Evolutionary conservation across 2,113 vertebrate genomes (phyloP).

Genomic region (human (Homo sapiens)): DNA sequence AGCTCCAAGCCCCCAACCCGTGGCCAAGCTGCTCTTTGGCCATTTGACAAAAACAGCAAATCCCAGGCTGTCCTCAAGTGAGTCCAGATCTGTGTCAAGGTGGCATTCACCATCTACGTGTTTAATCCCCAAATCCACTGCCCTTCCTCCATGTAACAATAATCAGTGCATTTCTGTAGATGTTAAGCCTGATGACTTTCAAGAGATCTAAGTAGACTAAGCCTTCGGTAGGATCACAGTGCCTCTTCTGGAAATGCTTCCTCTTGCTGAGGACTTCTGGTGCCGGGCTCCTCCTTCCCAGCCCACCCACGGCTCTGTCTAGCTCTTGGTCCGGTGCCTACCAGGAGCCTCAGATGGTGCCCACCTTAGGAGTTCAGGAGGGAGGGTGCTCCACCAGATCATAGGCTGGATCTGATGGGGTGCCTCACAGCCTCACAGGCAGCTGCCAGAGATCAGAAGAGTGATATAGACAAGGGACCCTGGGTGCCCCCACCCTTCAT

Average conservation of each 20-base stretch:
- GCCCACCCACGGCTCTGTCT: background rate
- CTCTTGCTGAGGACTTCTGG: background rate
- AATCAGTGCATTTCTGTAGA: background rate
- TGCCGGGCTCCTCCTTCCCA: background rate
- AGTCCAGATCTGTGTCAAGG: background rate
- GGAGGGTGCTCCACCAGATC: background rate
- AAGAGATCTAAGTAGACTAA: background rate
- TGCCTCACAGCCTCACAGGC: background rate
- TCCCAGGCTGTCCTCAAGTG: background rate
- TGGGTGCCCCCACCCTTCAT: background rate
- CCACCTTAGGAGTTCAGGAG: background rate
- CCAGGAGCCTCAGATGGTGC: background rate
- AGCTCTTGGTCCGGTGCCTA: background rate
- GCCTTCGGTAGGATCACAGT: background rate
- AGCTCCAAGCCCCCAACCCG: no score
- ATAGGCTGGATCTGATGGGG: fast-evolving
- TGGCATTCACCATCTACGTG: no score
- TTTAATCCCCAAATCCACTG: background rate
- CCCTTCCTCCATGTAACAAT: background rate
- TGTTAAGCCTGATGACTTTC: background rate
- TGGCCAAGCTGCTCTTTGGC: background rate
- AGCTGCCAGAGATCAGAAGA: background rate
- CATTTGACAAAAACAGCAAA: no score
- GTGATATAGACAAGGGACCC: no score
- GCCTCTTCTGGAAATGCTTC: background rate